phyloP scores from a whole-genome alignment of 2,888 invertebrate genomes.

The Eurytoma californica region DNA sequence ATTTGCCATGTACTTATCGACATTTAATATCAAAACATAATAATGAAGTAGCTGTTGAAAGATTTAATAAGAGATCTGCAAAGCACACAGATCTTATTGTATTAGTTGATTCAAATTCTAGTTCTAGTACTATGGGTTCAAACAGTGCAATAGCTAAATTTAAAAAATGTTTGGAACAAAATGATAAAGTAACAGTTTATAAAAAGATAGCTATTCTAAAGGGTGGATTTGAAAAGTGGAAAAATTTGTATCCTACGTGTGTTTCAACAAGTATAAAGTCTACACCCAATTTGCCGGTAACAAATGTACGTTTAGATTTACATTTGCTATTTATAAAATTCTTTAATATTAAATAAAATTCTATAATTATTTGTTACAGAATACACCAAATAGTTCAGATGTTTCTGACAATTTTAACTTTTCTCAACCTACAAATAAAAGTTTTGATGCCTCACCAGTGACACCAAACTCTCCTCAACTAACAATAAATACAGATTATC shows the following conservation, averaged over 20 bases:
- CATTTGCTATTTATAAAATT: too few species aligned
- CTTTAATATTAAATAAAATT: too few species aligned
- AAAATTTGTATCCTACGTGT: constrained; percentile 85
- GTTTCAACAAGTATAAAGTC: constrained; percentile 76
- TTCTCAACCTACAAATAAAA: neutral
- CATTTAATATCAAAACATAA: neutral
- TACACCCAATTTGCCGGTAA: too few species aligned
- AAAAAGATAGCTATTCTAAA: constrained; percentile 82
- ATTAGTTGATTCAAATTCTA: constrained; percentile 84
- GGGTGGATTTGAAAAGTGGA: constrained; percentile 90
- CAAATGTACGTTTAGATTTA: too few species aligned
- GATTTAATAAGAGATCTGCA: constrained; percentile 42
- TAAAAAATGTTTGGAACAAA: constrained; percentile 76
- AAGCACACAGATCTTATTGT: constrained; percentile 79
- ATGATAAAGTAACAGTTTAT: constrained; percentile 86
- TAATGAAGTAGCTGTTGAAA: neutral
- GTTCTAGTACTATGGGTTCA: constrained; percentile 61
- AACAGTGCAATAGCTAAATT: constrained; percentile 58
- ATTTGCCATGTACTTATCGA: neutral
- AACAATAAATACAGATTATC: too few species aligned
- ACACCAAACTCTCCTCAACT: neutral
- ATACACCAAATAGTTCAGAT: too few species aligned
- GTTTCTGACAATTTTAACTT: too few species aligned
- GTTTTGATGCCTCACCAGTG: neutral
- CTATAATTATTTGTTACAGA: too few species aligned